Conservation (phyloP, 2,113 vertebrate species). For the Tupaia tana region DNA sequence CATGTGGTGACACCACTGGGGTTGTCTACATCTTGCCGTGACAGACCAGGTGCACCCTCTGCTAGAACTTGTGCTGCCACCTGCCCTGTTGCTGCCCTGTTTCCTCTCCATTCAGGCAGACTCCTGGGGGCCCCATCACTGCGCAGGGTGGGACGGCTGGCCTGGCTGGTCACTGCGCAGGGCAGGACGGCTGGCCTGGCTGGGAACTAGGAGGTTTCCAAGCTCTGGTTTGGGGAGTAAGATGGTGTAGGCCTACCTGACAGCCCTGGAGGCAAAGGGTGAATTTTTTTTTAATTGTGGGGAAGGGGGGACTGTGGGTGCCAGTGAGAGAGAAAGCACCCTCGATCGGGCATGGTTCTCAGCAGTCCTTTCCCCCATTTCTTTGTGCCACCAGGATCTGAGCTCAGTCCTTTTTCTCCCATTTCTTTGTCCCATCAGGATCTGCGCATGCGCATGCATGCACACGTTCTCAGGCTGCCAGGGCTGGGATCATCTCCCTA, state of each 20-base stretch:
- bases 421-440: no score
- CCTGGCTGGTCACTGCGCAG: background rate
- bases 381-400: no score
- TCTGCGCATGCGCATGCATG: no score
- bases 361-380: no score
- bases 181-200: background rate
- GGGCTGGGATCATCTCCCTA: no score
- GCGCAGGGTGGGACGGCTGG: background rate
- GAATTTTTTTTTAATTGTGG: no score
- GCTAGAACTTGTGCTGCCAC: background rate
- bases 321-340: no score
- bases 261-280: background rate
- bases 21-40: background rate
- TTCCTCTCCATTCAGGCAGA: background rate
- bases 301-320: no score
- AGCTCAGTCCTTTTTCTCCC: no score
- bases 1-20: background rate
- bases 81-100: background rate
- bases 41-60: conserved; percentile 38
- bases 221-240: background rate
- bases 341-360: no score
- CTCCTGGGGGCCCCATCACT: background rate
- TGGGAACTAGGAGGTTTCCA: background rate
- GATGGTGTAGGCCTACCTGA: accelerated
- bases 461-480: no score